Percentiles rank a stretch among this genome's conserved stretches.
Conservation (phyloP, 2,113 vertebrate genomes). For the Merops nubicus region DNA sequence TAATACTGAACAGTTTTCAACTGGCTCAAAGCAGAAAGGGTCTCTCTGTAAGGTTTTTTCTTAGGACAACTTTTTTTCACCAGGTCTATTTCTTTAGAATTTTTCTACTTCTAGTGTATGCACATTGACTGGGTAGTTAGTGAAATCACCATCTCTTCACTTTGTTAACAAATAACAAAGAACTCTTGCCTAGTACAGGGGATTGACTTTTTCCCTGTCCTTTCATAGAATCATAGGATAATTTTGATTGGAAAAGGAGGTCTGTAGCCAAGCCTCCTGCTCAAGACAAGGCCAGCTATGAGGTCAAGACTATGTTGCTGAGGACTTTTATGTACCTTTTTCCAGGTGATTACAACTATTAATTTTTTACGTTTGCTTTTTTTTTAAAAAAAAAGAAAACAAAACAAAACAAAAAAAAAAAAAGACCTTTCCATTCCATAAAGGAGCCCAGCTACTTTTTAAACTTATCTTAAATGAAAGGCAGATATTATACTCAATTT, state of each 20-base stretch:
- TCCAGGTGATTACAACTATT: neutral
- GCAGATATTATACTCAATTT: neutral
- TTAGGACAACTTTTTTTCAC: neutral
- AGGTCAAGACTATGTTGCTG: neutral
- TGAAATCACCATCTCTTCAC: neutral
- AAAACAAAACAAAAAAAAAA: too few species aligned
- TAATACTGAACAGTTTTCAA: neutral
- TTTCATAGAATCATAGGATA: neutral
- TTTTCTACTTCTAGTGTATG: neutral
- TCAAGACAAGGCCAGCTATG: neutral
- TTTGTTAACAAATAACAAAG: neutral
- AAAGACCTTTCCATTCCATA: neutral
- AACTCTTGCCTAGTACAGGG: neutral
- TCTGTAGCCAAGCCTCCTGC: neutral
- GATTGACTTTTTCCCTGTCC: neutral
- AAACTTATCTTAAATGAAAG: neutral
- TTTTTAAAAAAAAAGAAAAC: too few species aligned
- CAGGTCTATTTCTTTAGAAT: neutral
- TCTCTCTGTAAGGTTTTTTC: neutral
- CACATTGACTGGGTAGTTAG: neutral
- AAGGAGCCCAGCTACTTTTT: neutral
- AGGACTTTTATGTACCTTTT: neutral
- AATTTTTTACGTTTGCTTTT: neutral
- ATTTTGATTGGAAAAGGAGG: neutral
- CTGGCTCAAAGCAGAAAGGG: neutral